Evolutionary conservation across 2,888 invertebrate species (phyloP), one percentile per base, ranked within the genome.

Genomic region (Diarsia brunnea): DNA sequence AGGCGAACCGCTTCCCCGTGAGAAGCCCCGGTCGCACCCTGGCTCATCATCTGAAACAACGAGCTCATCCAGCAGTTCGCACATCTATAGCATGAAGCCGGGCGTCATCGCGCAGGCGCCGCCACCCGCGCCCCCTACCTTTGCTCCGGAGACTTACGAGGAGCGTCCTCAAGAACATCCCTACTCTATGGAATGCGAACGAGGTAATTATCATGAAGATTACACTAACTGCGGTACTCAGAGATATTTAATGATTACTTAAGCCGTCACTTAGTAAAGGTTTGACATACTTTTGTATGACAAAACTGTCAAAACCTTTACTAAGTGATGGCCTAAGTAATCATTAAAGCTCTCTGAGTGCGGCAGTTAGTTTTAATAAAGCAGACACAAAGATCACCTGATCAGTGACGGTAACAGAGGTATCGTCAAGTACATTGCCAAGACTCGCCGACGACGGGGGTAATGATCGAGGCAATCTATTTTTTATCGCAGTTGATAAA

Each of bases 31-130:
- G 0, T 91, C 92, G 0, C 92, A 93, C 60, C 81, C 87, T 0
- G 92, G 93, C 14, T 95, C 94, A 0, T 95, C 95, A 38, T 96
- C 97, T 21, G 97, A 97, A 87, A 97, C 97, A 2, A 91, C 96
- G 2, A 97, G 97, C 75, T 97, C 97, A 0, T 97, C 97, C 0
- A 95, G 97, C 89, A 97, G 97, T 69, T 95, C 95, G 0, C 93
- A 93, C 47, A 92, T 94, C 8, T 95, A 92, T 89, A 86, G 78
- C 19, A 72, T 87, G 73, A 93, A 93, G 86, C 67, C 85, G 5
- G 89, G 91, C 43, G 93, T 94, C 38, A 94, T 95, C 31, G 82
- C 92, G 77, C 88, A 91, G 82, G 88, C 86, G 43, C 96, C 89
- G 68, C 92, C 94, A 45, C 91, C 93, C 45, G 91, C 91, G 55